phyloP scores from a whole-genome alignment of 2,888 invertebrate species.

The Leptodirus hochenwartii region DNA sequence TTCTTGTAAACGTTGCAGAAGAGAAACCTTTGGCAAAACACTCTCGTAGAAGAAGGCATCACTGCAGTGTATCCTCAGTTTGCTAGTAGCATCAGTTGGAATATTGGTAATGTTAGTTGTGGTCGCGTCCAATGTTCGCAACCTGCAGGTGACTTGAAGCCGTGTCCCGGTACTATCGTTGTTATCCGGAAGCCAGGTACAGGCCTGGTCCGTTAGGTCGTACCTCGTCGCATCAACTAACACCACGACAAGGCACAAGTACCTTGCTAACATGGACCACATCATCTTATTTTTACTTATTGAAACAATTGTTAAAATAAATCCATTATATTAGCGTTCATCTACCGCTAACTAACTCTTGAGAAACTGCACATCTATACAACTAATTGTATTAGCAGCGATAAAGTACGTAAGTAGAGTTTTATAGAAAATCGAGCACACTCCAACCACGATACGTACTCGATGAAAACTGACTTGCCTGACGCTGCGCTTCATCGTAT shows the following conservation, averaged over 20 bases:
- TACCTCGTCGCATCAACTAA: constrained; percentile 22
- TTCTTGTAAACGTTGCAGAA: constrained; percentile 49
- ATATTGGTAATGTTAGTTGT: constrained; percentile 45
- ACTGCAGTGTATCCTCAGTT: constrained; percentile 58
- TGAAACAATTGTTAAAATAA: no score
- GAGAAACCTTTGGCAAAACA: constrained; percentile 45
- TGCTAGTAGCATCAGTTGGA: constrained; percentile 52
- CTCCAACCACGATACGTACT: no score
- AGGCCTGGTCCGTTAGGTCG: constrained; percentile 26
- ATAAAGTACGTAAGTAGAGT: no score
- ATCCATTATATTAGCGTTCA: no score
- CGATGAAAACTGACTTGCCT: no score
- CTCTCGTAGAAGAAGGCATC: constrained; percentile 64
- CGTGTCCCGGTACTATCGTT: constrained; percentile 31
- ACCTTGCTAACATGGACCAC: constrained; percentile 29
- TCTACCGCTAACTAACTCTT: no score
- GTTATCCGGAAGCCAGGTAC: constrained; percentile 29
- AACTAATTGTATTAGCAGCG: no score
- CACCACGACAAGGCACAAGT: constrained; percentile 21
- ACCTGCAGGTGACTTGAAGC: constrained; percentile 40
- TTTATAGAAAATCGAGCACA: no score
- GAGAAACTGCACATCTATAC: no score
- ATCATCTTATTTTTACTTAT: constrained; percentile 22
- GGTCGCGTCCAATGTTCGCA: constrained; percentile 51
- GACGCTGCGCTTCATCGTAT: no score